Evolutionary conservation across 2,797 vertebrate species (phyloP), one percentile per base, ranked within the genome.

Genomic region (Bufotes viridis): DNA sequence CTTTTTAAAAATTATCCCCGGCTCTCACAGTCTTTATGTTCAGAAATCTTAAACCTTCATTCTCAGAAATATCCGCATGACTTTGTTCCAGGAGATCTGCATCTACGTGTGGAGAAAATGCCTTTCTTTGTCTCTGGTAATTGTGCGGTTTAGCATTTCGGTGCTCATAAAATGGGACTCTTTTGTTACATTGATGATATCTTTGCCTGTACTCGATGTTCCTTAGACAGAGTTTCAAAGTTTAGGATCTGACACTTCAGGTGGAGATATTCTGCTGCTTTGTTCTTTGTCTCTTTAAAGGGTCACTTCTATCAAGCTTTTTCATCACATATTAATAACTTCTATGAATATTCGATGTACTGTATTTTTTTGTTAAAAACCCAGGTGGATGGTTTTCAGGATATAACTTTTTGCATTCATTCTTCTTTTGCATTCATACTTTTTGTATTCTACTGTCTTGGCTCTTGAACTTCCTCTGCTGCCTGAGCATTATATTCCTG

Each of bases 141-240:
- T 72, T 72, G 53, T 84, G 65, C 17, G 69, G 82, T 83, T 70
- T 51, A 83, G 51, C 51, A 13, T 55, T 34, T 65, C 69, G 13
- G 70, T 6, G 29, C 15, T 29, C 53, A 83, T 83, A 74, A 58
- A 58, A 83, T 83, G 18, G 67, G 51, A 42, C 72, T 72, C 51
- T 53, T 72, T 72, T 69, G 67, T 69, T 22, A 57, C 55, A 74
- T 22, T 74, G 65, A 84, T 84, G 67, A 84, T 74, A 72, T 69
- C 67, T 74, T 60, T 74, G 67, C 18, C 65, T 72, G 82, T 72
- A 58, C 53, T 58, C 53, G n/a, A 58, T 72, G 82, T 60, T 83
- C 67, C 51, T 53, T 70, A 14, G 26, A 17, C n/a, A 72, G 20
- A 58, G 53, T 74, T 29, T 83, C 55, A 58, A 42, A 29, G 26